phyloP scores from a whole-genome alignment of 2,888 invertebrate species.

The Limnephilus auricula region DNA sequence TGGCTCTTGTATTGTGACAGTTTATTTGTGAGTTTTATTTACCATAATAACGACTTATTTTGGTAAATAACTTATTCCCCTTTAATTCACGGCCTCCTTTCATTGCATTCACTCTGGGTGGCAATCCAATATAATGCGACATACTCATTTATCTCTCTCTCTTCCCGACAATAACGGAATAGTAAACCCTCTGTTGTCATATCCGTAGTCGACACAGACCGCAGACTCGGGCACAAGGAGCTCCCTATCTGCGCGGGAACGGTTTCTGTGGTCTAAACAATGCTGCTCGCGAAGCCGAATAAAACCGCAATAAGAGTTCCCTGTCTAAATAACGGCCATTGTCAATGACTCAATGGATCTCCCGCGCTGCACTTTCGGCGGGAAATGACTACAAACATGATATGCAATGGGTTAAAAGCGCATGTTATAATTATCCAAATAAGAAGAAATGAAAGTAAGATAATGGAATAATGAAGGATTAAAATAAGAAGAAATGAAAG shows the following conservation, averaged over 20 bases:
- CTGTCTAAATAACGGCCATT: constrained; percentile 32
- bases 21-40: background rate
- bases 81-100: background rate
- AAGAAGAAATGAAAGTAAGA: too few species aligned
- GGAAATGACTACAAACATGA: constrained; percentile 20
- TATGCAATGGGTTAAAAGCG: background rate
- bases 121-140: constrained; percentile 25
- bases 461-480: too few species aligned
- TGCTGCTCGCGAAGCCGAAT: constrained; percentile 22
- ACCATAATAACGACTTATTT: background rate
- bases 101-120: constrained; percentile 11
- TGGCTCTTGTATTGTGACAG: background rate
- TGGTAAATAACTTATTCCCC: background rate
- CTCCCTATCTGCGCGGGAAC: constrained; percentile 22
- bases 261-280: constrained; percentile 33
- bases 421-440: too few species aligned
- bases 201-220: constrained; percentile 6
- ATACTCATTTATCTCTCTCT: background rate
- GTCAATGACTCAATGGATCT: constrained; percentile 31
- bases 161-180: background rate
- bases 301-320: constrained; percentile 9
- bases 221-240: constrained; percentile 14
- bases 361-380: constrained; percentile 18
- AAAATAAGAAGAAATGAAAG: too few species aligned
- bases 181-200: background rate